Evolutionary conservation across 2,797 vertebrate species (phyloP).

Genomic region (Melanotaenia trifasciata): DNA sequence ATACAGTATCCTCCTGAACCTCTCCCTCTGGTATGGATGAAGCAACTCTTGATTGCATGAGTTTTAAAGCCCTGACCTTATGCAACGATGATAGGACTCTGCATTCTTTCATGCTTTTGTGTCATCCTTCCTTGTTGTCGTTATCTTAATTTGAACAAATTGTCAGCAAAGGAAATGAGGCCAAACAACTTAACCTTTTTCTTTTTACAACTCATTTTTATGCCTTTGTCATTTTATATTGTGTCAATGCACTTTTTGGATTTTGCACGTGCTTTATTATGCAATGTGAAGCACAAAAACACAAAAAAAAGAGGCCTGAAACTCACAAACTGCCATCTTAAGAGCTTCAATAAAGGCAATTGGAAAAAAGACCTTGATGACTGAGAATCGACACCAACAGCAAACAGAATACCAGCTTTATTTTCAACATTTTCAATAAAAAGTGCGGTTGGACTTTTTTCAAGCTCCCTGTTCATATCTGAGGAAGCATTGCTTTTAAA

Average conservation of each 20-base stretch:
- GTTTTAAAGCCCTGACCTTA: slow-evolving; percentile 28
- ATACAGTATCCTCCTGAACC: slow-evolving; percentile 66
- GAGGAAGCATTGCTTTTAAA: not conserved
- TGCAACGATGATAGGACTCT: slow-evolving; percentile 38
- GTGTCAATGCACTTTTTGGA: slow-evolving; percentile 15
- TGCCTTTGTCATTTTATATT: slow-evolving; percentile 31
- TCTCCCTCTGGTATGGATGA: slow-evolving; percentile 46
- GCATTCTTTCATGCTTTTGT: slow-evolving; percentile 18
- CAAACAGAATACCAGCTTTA: not conserved
- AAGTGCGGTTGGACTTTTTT: not conserved
- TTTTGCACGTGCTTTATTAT: not conserved
- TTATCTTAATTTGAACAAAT: slow-evolving; percentile 40
- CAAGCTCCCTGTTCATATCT: not conserved
- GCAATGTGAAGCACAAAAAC: not conserved
- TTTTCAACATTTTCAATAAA: not conserved
- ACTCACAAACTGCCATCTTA: not conserved
- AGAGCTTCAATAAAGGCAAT: not conserved
- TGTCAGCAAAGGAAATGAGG: slow-evolving; percentile 56
- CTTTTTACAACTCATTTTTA: slow-evolving; percentile 18
- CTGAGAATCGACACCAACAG: not conserved
- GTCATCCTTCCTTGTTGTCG: slow-evolving; percentile 42
- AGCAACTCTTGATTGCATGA: slow-evolving; percentile 38
- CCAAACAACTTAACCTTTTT: slow-evolving; percentile 60
- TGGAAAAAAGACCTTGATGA: not conserved
- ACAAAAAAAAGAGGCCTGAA: too few species aligned